Percentiles rank a stretch among this genome's conserved stretches.
These are phyloP conservation scores for Halcyon badia DNA, from an alignment of 2,797 vertebrate species.

Conservation along the genomic window DNA sequence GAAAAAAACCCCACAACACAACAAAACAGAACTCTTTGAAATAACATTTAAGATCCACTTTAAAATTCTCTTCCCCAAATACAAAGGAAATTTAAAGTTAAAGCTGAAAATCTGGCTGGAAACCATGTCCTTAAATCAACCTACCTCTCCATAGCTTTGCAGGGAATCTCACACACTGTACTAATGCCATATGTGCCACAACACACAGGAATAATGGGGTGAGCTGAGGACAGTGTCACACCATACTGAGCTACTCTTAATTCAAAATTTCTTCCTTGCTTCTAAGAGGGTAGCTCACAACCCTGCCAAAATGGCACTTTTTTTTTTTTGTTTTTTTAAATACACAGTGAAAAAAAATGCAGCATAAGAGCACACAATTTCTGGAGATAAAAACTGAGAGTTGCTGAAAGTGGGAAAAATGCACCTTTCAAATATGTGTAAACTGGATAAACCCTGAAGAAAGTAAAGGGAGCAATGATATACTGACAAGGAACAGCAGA, in stretches of 20 bases:
- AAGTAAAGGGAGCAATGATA: not conserved
- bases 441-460: conserved; percentile 10
- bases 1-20: not conserved
- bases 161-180: conserved; percentile 75
- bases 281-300: conserved; percentile 34
- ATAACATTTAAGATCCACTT: not conserved
- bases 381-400: conserved; percentile 38
- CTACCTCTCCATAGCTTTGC: conserved; percentile 75
- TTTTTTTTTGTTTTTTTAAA: conserved; percentile 11
- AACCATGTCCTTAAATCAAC: conserved; percentile 76
- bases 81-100: conserved; percentile 63
- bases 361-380: conserved; percentile 50
- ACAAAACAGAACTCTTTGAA: not conserved
- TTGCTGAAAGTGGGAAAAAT: conserved; percentile 33
- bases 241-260: conserved; percentile 63
- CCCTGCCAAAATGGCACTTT: conserved; percentile 42
- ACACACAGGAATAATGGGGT: conserved; percentile 74
- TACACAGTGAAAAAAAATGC: conserved; percentile 40
- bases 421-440: conserved; percentile 29
- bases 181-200: conserved; percentile 77
- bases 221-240: conserved; percentile 73
- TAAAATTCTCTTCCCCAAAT: conserved; percentile 15
- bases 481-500: not conserved
- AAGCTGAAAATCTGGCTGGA: conserved; percentile 66
- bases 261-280: conserved; percentile 61